Evolutionary conservation across 2,888 invertebrate genomes (phyloP), one percentile per base, ranked within the genome.

Genomic region (Calliopum simillimum): DNA sequence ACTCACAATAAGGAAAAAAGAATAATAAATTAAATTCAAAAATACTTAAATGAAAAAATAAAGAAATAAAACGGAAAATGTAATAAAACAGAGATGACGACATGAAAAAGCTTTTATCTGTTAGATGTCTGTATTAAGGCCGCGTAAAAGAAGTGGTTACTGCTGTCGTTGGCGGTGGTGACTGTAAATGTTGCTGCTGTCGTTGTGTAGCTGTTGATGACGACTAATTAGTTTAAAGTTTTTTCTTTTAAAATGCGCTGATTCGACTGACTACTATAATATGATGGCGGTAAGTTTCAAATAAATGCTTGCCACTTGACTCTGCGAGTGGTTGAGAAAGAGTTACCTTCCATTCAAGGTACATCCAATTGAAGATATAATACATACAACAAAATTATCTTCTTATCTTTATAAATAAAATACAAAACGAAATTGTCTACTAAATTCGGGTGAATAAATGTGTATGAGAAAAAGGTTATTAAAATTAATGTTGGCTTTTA

Each of bases 41-140:
- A 63, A 47, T 25, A 23, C 12, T 41, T 41, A 65, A 47, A 58
- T 49, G 13, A 63, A 63, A 68, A 55, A 43, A 63, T n/a, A 46
- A 3, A 47, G 16, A 2, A 13, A 25, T 43, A 55, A 46, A 46
- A 14, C 19, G 16, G 41, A 61, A 41, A 19, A 25, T 16, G 23
- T 19, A 67, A 47, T 43, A 41, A 67, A 68, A 64, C 49, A 62
- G 58, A 66, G 72, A 25, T 61, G 73, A 76, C 70, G 75, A 77
- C 77, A 76, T 71, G 75, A 63, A 76, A 77, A 77, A 76, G 77
- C 77, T 77, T 76, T 77, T 77, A 77, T 77, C 77, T 76, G 69
- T 71, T 71, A 74, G 72, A 73, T 73, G 72, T 73, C 72, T 73
- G 68, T 73, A 73, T 73, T 73, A 73, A 71, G 63, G 53, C 64